Evolutionary conservation across 2,888 invertebrate species (phyloP).

Genomic region (Allophyes oxyacanthae): DNA sequence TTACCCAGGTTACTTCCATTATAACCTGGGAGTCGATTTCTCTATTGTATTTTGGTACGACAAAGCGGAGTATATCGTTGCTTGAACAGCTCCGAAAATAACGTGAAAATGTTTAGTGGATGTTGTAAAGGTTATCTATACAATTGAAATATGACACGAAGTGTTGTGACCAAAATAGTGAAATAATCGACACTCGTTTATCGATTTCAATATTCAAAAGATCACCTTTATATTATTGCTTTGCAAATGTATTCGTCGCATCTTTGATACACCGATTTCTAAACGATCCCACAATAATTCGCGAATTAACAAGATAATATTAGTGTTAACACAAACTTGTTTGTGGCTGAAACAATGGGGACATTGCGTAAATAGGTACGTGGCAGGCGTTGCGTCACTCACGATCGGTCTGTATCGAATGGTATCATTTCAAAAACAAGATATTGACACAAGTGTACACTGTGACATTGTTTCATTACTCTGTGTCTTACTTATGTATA

Average conservation of each 20-base stretch:
- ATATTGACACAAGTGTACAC: slow-evolving; percentile 82
- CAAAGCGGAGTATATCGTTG: too few relatives aligned
- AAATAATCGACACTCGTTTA: background rate
- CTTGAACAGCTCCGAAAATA: background rate
- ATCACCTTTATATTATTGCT: too few relatives aligned
- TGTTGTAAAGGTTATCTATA: too few relatives aligned
- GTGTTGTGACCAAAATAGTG: background rate
- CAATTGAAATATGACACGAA: background rate
- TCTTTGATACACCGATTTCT: background rate
- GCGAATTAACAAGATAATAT: slow-evolving; percentile 44
- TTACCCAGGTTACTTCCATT: background rate
- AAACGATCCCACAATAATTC: slow-evolving; percentile 28
- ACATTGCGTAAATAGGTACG: slow-evolving; percentile 66
- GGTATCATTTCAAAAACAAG: slow-evolving; percentile 81
- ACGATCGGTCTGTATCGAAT: slow-evolving; percentile 70
- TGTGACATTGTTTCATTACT: slow-evolving; percentile 67
- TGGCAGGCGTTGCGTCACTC: slow-evolving; percentile 76
- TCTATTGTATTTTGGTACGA: too few relatives aligned
- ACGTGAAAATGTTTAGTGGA: too few relatives aligned
- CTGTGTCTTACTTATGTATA: slow-evolving; percentile 52
- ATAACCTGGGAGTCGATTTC: background rate
- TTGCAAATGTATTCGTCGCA: too few relatives aligned
- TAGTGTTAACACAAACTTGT: slow-evolving; percentile 56
- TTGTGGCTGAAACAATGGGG: slow-evolving; percentile 62
- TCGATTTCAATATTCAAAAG: background rate